Evolutionary conservation across 2,888 invertebrate genomes (phyloP).

Genomic region (Bedellia somnulentella): DNA sequence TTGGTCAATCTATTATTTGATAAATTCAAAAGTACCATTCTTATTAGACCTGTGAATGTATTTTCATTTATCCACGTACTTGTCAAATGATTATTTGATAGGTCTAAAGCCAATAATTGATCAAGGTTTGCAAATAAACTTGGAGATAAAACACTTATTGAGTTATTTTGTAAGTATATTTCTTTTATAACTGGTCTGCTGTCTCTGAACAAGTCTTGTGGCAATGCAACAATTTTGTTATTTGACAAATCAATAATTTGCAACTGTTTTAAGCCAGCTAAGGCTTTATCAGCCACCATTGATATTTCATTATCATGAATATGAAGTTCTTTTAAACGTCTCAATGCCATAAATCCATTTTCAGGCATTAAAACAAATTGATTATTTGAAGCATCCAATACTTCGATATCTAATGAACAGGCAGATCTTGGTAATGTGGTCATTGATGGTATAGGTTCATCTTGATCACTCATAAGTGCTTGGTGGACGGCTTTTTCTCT

Average conservation of each 20-base stretch:
- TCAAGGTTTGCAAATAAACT: constrained; percentile 84
- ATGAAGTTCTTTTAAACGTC: constrained; percentile 77
- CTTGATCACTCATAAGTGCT: constrained; percentile 66
- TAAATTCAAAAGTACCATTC: constrained; percentile 83
- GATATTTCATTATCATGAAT: constrained; percentile 88
- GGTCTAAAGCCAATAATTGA: constrained; percentile 78
- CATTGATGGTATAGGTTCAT: constrained; percentile 40
- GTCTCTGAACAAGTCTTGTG: constrained; percentile 82
- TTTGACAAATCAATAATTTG: constrained; percentile 87
- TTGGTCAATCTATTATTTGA: constrained; percentile 82
- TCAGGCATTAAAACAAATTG: constrained; percentile 82
- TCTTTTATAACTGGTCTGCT: constrained; percentile 79
- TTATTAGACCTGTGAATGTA: constrained; percentile 85
- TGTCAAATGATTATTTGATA: constrained; percentile 84
- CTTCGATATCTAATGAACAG: constrained; percentile 80
- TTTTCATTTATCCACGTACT: constrained; percentile 84
- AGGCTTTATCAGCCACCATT: constrained; percentile 82
- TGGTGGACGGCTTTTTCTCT: constrained; percentile 71
- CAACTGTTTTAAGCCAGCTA: constrained; percentile 78
- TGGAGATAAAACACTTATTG: constrained; percentile 82
- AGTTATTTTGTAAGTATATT: constrained; percentile 89
- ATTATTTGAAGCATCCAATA: constrained; percentile 82
- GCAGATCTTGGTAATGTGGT: constrained; percentile 46
- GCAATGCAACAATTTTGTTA: constrained; percentile 87
- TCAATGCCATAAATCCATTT: constrained; percentile 78